These are phyloP conservation scores for Echinometra lucunter DNA, from an alignment of 53 echinoderm and acorn worm genomes.

Conservation along the genomic window DNA sequence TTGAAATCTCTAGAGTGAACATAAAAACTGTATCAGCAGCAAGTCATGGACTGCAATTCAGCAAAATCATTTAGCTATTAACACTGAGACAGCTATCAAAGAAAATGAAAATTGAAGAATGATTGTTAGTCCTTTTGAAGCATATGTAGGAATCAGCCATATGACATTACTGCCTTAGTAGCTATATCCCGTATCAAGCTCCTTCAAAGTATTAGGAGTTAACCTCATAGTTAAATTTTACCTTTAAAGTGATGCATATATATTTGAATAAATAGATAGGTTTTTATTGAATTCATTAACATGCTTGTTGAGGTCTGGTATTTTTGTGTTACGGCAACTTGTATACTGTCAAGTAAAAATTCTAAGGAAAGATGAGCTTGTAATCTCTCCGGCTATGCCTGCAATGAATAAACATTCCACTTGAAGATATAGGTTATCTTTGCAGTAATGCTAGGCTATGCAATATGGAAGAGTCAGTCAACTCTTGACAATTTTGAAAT, in stretches of 20 bases:
- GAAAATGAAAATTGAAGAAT: too few species aligned
- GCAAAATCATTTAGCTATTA: too few species aligned
- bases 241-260: background rate
- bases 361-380: background rate
- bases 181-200: background rate
- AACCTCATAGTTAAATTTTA: too few species aligned
- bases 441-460: constrained; percentile 27
- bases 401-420: constrained; percentile 28
- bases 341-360: background rate
- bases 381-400: constrained; percentile 11
- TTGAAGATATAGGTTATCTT: background rate
- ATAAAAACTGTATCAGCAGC: too few species aligned
- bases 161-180: background rate
- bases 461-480: background rate
- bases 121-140: background rate
- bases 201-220: background rate
- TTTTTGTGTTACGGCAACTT: background rate
- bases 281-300: background rate
- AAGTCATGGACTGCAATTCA: background rate
- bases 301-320: background rate
- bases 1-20: too few species aligned
- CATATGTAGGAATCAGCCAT: background rate
- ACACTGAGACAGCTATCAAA: too few species aligned
- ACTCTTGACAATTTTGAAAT: background rate
- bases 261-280: background rate